Conservation (phyloP, 2,797 vertebrate species). For the Ctenopoma multispine region DNA sequence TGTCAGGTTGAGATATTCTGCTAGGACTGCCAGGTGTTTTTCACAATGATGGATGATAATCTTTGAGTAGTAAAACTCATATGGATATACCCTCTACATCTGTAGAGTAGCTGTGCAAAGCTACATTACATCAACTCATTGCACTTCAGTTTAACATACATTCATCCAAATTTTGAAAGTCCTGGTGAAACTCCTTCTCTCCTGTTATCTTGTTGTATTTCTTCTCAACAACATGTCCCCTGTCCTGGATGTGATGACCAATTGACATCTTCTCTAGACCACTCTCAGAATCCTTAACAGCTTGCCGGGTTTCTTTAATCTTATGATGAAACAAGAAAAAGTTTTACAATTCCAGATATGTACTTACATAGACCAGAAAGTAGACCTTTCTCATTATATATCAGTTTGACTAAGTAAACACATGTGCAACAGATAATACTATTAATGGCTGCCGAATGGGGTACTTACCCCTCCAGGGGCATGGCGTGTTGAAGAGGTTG, state of each 20-base stretch:
- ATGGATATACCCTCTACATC: neutral
- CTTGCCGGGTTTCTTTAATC: constrained; percentile 91
- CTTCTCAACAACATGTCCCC: constrained; percentile 91
- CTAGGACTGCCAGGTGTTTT: neutral
- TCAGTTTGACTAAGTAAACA: neutral
- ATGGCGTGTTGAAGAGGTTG: constrained; percentile 86
- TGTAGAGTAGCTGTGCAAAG: neutral
- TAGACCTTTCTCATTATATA: too few relatives aligned
- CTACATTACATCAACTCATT: neutral
- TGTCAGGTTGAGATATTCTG: neutral
- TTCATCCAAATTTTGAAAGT: constrained; percentile 96
- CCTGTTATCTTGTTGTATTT: constrained; percentile 92
- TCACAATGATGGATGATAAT: neutral
- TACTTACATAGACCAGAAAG: too few relatives aligned
- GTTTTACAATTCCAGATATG: neutral
- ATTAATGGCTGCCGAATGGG: neutral
- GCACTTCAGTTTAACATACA: constrained; percentile 77
- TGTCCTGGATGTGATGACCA: constrained; percentile 93
- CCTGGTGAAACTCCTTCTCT: constrained; percentile 91
- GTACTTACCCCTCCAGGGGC: constrained; percentile 93
- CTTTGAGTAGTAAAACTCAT: neutral
- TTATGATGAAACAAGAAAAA: constrained; percentile 55
- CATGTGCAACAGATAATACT: neutral
- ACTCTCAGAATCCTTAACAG: constrained; percentile 91
- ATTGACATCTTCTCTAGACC: constrained; percentile 93